These are phyloP conservation scores for Atrina japonica DNA, from an alignment of 2,888 invertebrate species.

Conservation along the genomic window DNA sequence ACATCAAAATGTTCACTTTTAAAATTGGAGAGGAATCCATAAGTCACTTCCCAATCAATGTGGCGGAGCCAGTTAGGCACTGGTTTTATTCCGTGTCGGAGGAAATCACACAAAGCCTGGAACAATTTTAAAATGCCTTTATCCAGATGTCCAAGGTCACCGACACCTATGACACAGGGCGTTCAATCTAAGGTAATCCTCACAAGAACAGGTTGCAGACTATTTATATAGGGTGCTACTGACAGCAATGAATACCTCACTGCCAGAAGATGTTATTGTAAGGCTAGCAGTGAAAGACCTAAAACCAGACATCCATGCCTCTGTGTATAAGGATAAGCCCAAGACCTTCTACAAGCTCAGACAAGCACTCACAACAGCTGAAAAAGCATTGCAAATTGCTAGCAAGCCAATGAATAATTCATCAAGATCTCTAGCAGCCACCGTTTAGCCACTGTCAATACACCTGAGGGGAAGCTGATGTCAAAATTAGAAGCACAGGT, in stretches of 20 bases:
- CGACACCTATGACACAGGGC: neutral
- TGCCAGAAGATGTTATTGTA: no score
- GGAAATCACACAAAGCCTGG: neutral
- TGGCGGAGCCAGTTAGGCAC: no score
- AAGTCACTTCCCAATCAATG: no score
- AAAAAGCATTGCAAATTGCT: neutral
- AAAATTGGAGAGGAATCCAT: no score
- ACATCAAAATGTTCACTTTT: no score
- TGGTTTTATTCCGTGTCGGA: neutral
- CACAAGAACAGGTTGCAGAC: neutral
- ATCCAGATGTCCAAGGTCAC: neutral
- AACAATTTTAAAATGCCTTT: neutral
- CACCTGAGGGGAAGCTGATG: no score
- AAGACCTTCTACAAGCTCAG: neutral
- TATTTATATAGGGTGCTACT: no score
- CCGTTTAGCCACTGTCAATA: no score
- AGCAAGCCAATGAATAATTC: no score
- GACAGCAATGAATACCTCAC: neutral
- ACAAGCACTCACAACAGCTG: neutral
- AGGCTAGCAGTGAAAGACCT: no score
- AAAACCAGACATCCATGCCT: conserved; percentile 2
- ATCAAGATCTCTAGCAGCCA: no score
- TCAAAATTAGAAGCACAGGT: no score
- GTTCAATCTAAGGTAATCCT: neutral
- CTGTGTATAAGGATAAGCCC: neutral